These are phyloP conservation scores for Cryptus viduatorius DNA, from an alignment of 2,888 invertebrate genomes.

Conservation along the genomic window DNA sequence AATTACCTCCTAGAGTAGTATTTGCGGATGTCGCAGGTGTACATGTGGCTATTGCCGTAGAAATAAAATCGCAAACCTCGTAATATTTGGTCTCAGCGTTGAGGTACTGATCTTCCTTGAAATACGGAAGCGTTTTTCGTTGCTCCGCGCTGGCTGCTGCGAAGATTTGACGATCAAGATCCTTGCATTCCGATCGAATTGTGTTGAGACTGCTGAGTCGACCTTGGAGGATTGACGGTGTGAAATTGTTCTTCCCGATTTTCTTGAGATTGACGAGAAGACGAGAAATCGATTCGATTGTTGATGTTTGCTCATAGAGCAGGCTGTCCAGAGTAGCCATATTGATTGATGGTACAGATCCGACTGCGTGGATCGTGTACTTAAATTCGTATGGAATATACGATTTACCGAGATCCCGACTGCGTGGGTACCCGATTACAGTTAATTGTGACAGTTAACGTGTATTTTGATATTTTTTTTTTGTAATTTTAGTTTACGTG, in stretches of 20 bases:
- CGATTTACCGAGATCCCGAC: too few species aligned
- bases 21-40: too few species aligned
- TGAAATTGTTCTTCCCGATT: neutral
- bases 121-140: neutral
- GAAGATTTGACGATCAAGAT: too few species aligned
- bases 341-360: too few species aligned
- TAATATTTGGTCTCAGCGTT: slow-evolving; percentile 14
- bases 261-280: slow-evolving; percentile 10
- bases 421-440: too few species aligned
- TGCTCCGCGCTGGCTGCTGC: neutral
- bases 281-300: neutral
- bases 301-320: too few species aligned
- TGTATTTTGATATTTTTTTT: too few species aligned
- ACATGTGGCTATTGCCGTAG: neutral
- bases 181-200: neutral
- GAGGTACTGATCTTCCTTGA: neutral
- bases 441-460: too few species aligned
- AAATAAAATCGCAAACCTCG: slow-evolving; percentile 33
- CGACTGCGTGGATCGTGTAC: too few species aligned
- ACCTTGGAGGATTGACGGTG: neutral
- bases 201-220: neutral
- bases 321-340: too few species aligned
- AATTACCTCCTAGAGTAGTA: neutral
- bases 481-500: too few species aligned
- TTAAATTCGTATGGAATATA: too few species aligned